Evolutionary conservation across 2,113 vertebrate species (phyloP), one percentile per base, ranked within the genome.

Genomic region (Solea senegalensis): DNA sequence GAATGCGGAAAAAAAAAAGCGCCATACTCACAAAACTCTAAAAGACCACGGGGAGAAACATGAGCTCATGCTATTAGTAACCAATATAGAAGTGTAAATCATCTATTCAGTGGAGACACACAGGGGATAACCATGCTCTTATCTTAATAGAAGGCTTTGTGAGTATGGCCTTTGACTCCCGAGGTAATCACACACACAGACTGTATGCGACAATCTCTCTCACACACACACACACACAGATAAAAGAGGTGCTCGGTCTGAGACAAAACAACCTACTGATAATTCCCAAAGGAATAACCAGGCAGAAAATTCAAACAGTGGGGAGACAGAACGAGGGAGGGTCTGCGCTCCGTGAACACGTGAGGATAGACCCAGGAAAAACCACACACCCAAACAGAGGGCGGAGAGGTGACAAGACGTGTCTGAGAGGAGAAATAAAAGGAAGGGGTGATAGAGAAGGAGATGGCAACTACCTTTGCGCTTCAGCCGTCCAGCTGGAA

Each of bases 401-500:
- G 77, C 65, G 78, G 72, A 74, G 76, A 83, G 69, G 21, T 21
- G 21, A 81, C 51, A 60, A 59, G 68, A 70, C 50, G 62, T n/a
- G 69, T 65, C 65, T 46, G 80, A 86, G 15, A 78, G 78, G 76
- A 80, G 76, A 59, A 69, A 82, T 40, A 16, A 70, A 52, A 26
- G 69, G 26, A 83, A 78, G 69, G 55, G 67, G 27, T 28, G 77
- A 73, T 45, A 86, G 78, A 87, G 65, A 45, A 89, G 80, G 67
- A 86, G 81, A 88, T 86, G 81, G 54, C 78, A 90, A 88, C 90
- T 94, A 94, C 94, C 94, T 94, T 94, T 94, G 78, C 84, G 79
- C 88, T 93, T 94, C 78, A 83, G 86, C 56, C 91, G 92, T 92
- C 93, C 93, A 92, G 92, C 93, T 94, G 93, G 91, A 94, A 94